Base-by-base conservation (phyloP, 1,140 invertebrate species). In the Ostrea edulis region DNA sequence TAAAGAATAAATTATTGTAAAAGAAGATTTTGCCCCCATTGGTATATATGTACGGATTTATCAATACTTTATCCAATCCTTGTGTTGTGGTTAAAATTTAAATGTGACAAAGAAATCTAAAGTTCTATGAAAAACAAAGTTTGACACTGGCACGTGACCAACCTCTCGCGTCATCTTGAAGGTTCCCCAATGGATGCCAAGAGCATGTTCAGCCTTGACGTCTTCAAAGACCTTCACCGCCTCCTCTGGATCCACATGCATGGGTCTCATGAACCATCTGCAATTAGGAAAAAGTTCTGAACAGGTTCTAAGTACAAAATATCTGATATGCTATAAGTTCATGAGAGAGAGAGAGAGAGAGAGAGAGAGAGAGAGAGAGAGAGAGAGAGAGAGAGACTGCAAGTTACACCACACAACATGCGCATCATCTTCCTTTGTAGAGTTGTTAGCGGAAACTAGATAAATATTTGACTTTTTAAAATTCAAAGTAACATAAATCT, bases 151-250 rank as follows among this genome's bases (percentile, higher is more conserved):
- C 14, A 20, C 14, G 7, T 8, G n/a, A 52, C 65, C 83, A 84
- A 92, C 90, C 89, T 94, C 93, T 86, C 85, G 55, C 17, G 91
- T 87, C n/a, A 93, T 84, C 35, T 89, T 88, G 87, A 93, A 94
- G 20, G 93, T 94, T n/a, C 93, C 93, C 93, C 93, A 94, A 87
- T 94, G 93, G 65, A 94, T 93, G 20, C 89, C 93, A 58, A 94
- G 12, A 2, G 92, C 91, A n/a, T 88, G 90, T 25, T 90, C 71
- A 51, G 89, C 86, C 77, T 90, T 84, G 22, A 95, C 82, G 91
- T 96, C 95, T 84, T 91, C 81, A 89, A 96, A 96, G 17, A 96
- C 94, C 85, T 93, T 53, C 17, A 96, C 94, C n/a, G 95, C 95
- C 91, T 96, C 95, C 68, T 92, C 92, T 11, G 96, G 95, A 90